These are phyloP conservation scores for Cephus sareptanus DNA, from an alignment of 2,888 invertebrate species.

Conservation along the genomic window DNA sequence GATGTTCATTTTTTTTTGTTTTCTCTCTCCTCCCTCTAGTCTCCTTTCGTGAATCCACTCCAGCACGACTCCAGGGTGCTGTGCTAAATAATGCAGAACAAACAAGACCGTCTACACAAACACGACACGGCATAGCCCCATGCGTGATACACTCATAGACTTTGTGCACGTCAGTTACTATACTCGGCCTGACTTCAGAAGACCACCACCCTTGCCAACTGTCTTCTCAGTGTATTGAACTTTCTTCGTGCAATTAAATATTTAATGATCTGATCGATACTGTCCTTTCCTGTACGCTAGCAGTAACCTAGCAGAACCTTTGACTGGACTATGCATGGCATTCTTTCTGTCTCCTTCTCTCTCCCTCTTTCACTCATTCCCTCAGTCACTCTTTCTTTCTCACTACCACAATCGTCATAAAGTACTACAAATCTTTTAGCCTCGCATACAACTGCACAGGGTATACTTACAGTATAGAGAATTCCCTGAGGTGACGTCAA, in stretches of 20 bases:
- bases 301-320: not conserved
- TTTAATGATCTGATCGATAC: conserved; percentile 53
- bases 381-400: not conserved
- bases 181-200: conserved; percentile 25
- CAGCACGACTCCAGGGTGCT: conserved; percentile 1
- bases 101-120: conserved; percentile 16
- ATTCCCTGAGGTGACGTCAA: not conserved
- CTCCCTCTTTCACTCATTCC: not conserved
- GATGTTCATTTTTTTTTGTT: conserved; percentile 9
- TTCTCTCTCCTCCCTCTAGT: not conserved
- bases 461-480: not conserved
- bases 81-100: conserved; percentile 28
- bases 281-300: conserved; percentile 3
- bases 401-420: not conserved
- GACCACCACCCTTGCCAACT: conserved; percentile 7
- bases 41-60: not conserved
- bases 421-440: not conserved
- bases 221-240: conserved; percentile 52
- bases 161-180: not conserved
- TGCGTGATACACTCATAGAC: conserved; percentile 1
- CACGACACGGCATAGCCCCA: not conserved
- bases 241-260: conserved; percentile 57
- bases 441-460: not conserved
- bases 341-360: not conserved
- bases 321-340: not conserved